Percentiles rank a stretch among this genome's conserved stretches.
These are phyloP conservation scores for Adelphocoris suturalis DNA, from an alignment of 2,888 invertebrate species.

Conservation along the genomic window DNA sequence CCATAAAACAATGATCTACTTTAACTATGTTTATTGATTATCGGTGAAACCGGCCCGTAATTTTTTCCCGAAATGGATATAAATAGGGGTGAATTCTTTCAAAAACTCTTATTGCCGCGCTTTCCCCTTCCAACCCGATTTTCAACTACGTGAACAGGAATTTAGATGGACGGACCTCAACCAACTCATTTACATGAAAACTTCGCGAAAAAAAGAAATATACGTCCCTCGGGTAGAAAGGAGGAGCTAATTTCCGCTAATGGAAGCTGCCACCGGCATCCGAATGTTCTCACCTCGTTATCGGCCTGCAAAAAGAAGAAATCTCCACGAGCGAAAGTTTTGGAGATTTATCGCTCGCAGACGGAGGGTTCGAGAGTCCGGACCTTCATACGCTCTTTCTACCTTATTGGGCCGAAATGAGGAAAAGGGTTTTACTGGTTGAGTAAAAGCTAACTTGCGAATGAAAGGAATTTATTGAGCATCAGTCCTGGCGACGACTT, in stretches of 20 bases:
- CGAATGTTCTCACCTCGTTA: constrained; percentile 24
- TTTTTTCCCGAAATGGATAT: no score
- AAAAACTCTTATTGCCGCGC: no score
- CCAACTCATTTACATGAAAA: not conserved
- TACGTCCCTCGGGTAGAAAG: not conserved
- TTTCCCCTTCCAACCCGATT: no score
- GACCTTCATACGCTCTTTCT: not conserved
- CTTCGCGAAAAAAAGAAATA: not conserved
- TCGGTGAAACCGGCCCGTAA: no score
- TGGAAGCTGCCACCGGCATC: constrained; percentile 1
- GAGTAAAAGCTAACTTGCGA: not conserved
- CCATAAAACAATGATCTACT: no score
- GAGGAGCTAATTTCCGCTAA: not conserved
- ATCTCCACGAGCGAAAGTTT: not conserved
- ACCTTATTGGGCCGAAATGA: not conserved
- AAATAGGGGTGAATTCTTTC: no score
- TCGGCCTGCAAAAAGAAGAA: not conserved
- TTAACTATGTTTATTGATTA: no score
- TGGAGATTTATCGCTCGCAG: not conserved
- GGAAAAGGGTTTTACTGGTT: not conserved
- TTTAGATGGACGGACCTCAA: not conserved
- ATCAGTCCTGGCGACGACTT: no score
- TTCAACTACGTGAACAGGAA: no score
- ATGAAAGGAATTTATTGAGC: no score
- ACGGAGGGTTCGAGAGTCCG: not conserved